These are phyloP conservation scores for Heteromyza rotundicornis DNA, from an alignment of 2,888 invertebrate species.

Conservation along the genomic window DNA sequence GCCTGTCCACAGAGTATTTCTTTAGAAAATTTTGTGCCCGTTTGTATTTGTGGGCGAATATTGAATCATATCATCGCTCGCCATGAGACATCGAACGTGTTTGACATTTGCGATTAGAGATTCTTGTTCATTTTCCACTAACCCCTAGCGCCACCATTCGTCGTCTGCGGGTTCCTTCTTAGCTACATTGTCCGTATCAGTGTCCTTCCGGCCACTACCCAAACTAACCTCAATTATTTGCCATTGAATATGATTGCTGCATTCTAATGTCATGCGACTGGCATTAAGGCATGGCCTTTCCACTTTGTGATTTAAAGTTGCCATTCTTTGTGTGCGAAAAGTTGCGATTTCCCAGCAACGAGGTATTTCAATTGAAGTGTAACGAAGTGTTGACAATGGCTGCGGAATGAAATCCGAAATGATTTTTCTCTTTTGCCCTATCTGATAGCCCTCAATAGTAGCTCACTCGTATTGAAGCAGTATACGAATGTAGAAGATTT, in stretches of 20 bases:
- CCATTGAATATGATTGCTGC: constrained; percentile 50
- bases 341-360: too few relatives aligned
- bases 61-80: constrained; percentile 40
- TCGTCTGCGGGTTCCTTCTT: neutral
- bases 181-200: neutral
- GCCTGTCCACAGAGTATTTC: constrained; percentile 44
- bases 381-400: too few relatives aligned
- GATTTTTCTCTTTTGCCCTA: too few relatives aligned
- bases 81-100: constrained; percentile 49
- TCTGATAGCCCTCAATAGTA: too few relatives aligned
- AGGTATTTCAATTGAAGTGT: too few relatives aligned
- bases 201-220: constrained; percentile 39
- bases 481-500: too few relatives aligned
- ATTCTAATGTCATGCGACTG: constrained; percentile 3
- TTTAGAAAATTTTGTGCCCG: constrained; percentile 50
- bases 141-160: neutral
- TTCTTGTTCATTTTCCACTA: neutral
- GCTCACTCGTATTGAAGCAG: too few relatives aligned
- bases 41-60: constrained; percentile 39
- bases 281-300: too few relatives aligned
- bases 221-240: constrained; percentile 52
- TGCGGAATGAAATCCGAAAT: too few relatives aligned
- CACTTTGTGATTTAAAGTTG: too few relatives aligned
- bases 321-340: too few relatives aligned
- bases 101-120: constrained; percentile 44